These are phyloP conservation scores for Penaeus japonicus DNA, from an alignment of 1,140 invertebrate genomes.

Conservation along the genomic window DNA sequence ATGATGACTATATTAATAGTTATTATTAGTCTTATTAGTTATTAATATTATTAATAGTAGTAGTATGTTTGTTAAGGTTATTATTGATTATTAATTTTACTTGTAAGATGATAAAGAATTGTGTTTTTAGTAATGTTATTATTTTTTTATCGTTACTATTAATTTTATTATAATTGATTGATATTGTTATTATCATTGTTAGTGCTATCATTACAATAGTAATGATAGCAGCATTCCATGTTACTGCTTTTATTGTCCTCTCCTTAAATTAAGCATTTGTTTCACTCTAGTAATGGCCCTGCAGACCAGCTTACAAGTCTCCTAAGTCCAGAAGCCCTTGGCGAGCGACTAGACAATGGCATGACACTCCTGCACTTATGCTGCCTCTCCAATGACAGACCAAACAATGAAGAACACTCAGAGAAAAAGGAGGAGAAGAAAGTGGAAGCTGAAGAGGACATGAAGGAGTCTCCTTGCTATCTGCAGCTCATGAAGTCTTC, in stretches of 20 bases:
- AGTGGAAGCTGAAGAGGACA: neutral
- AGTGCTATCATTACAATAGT: too few species aligned
- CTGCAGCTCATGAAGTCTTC: conserved; percentile 40
- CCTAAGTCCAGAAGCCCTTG: conserved; percentile 60
- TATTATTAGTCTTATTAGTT: too few species aligned
- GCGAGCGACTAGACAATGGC: conserved; percentile 62
- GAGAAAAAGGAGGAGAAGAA: conserved; percentile 30
- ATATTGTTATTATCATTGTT: too few species aligned
- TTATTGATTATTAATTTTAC: too few species aligned
- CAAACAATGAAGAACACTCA: neutral
- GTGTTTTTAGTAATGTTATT: too few species aligned
- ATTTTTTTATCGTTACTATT: too few species aligned
- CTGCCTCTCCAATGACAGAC: conserved; percentile 45
- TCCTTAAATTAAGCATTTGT: neutral
- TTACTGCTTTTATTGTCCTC: neutral
- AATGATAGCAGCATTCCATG: too few species aligned
- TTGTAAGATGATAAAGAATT: too few species aligned
- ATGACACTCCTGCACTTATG: conserved; percentile 63
- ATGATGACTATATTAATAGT: too few species aligned
- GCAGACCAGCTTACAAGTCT: conserved; percentile 59
- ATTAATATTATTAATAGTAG: too few species aligned
- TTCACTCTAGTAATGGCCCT: conserved; percentile 59
- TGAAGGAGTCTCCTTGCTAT: conserved; percentile 8
- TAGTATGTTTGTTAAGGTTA: too few species aligned
- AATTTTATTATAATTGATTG: too few species aligned